Evolutionary conservation across 1,140 invertebrate genomes (phyloP), one percentile per base, ranked within the genome.

Genomic region (Laupala kohalensis): DNA sequence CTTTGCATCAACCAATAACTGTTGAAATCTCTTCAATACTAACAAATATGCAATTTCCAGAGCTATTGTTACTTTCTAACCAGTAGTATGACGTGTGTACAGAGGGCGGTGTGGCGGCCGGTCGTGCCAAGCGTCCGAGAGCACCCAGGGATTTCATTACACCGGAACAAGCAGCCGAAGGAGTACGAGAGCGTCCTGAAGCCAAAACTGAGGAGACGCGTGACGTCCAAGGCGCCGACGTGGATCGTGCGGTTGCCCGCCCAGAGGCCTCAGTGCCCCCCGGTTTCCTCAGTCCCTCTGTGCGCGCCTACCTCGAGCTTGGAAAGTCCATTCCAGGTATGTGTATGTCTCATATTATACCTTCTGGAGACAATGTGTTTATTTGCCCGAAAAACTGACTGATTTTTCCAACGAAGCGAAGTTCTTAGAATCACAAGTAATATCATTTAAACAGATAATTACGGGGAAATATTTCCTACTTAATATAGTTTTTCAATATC

Each of bases 281-380:
- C 15, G 89, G 90, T 73, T 93, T 93, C 79, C 82, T 93, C 70
- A 92, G 90, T 78, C 90, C 91, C 62, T 93, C 91, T 4, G 91
- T 93, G 24, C 85, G 89, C 67, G 90, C 92, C 80, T 92, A 92
- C 80, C 84, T 93, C 67, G 91, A 92, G 82, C 84, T 93, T 68
- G 92, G 92, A 73, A 92, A 92, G 84, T 92, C 91, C 71, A 93
- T 93, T 83, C 92, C 92, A 77, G 92, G 91, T 93, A 85, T 83
- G 82, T 82, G n/a, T n/a, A n/a, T n/a, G n/a, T n/a, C n/a, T n/a
- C n/a, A n/a, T n/a, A n/a, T n/a, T n/a, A n/a, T n/a, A n/a, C n/a
- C n/a, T n/a, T n/a, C n/a, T n/a, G n/a, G n/a, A n/a, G n/a, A n/a
- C n/a, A n/a, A n/a, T n/a, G n/a, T n/a, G n/a, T n/a, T n/a, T n/a